phyloP scores from a whole-genome alignment of 2,113 vertebrate species.

The Lepus europaeus region DNA sequence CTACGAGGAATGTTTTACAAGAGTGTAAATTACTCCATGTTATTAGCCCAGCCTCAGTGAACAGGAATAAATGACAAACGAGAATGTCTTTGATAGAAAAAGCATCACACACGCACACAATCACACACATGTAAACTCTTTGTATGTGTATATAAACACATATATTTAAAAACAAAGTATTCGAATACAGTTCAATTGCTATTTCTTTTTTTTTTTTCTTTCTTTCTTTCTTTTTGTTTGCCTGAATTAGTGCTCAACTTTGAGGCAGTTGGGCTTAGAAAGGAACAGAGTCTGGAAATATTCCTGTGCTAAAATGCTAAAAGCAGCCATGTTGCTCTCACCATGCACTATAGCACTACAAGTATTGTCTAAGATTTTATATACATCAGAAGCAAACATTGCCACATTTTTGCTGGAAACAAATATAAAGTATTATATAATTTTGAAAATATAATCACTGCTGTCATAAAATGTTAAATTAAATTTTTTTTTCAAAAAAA shows the following conservation, averaged over 20 bases:
- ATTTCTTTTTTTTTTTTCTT: not conserved
- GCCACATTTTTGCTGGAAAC: not conserved
- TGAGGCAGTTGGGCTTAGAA: not conserved
- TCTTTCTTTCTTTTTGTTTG: too few relatives aligned
- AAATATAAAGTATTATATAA: not conserved
- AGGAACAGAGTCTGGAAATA: not conserved
- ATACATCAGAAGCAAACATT: not conserved
- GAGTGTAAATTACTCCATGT: constrained; percentile 34
- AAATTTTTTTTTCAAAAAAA: not conserved
- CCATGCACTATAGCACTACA: not conserved
- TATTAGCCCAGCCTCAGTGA: not conserved
- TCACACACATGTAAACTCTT: too few relatives aligned
- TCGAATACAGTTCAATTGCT: not conserved
- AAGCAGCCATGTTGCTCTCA: not conserved
- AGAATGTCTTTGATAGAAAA: constrained; percentile 24
- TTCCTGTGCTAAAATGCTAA: not conserved
- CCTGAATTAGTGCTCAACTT: not conserved
- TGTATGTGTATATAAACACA: not conserved
- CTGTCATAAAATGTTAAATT: constrained; percentile 10
- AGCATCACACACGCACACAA: not conserved
- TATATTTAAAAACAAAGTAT: not conserved
- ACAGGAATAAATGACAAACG: constrained; percentile 40
- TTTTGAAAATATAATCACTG: not conserved
- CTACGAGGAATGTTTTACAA: not conserved
- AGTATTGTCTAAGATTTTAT: not conserved